Evolutionary conservation across 2,888 invertebrate species (phyloP).

Genomic region (Polia nebulosa): DNA sequence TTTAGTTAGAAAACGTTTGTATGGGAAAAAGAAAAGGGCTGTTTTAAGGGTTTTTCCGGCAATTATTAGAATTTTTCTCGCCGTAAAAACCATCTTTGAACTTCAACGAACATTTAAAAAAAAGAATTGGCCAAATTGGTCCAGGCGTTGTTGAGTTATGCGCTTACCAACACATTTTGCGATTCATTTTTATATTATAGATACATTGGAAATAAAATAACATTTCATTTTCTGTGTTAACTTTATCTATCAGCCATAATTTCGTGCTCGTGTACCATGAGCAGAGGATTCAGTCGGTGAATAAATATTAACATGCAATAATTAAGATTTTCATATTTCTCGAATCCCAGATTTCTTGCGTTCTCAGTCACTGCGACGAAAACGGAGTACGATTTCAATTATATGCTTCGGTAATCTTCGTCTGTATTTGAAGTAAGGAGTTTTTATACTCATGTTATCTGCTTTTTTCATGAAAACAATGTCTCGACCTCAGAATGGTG

Average conservation of each 20-base stretch:
- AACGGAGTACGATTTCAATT: conserved; percentile 42
- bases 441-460: neutral
- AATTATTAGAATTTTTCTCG: too few species aligned
- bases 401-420: conserved; percentile 35
- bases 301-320: conserved; percentile 38
- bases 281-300: conserved; percentile 25
- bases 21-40: too few species aligned
- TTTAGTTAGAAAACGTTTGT: too few species aligned
- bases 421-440: conserved; percentile 23
- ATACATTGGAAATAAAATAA: conserved; percentile 1
- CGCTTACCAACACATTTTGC: too few species aligned
- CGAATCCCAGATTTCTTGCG: conserved; percentile 4
- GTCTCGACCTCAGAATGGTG: neutral
- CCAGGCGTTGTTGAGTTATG: too few species aligned
- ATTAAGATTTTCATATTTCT: conserved; percentile 34
- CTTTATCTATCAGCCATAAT: neutral
- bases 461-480: neutral
- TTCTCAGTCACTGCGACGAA: conserved; percentile 20
- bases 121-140: too few species aligned
- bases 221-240: conserved; percentile 4
- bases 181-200: too few species aligned
- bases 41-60: too few species aligned
- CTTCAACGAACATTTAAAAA: too few species aligned
- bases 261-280: neutral
- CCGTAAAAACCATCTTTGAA: too few species aligned